A percentile compares a stretch with the other conserved stretches of the same genome.
phyloP scores from a whole-genome alignment of 1,140 invertebrate genomes.

The Platyscapa corneri region DNA sequence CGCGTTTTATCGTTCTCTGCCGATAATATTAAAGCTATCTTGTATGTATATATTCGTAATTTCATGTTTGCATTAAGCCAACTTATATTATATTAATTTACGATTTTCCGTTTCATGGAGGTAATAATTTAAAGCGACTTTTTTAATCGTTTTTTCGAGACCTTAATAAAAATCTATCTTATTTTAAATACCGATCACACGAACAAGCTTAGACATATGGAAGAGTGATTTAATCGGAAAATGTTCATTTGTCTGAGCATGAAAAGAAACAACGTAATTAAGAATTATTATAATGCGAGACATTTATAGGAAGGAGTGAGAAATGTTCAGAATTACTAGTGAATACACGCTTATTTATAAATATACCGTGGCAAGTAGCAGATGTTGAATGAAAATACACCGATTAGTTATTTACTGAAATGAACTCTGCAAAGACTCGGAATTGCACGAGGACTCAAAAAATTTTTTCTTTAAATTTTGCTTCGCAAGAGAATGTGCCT shows the following conservation, averaged over 20 bases:
- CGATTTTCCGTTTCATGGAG: not conserved
- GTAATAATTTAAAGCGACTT: not conserved
- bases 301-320: not conserved
- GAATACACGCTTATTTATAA: not conserved
- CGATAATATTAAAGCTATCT: not conserved
- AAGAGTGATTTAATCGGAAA: not conserved
- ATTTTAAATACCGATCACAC: not conserved
- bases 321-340: not conserved
- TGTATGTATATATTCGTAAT: not conserved
- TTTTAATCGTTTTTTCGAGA: not conserved
- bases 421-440: not conserved
- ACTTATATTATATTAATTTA: slow-evolving; percentile 18
- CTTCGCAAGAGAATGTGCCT: not conserved
- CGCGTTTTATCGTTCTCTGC: not conserved
- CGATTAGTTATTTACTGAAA: not conserved
- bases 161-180: not conserved
- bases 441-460: not conserved
- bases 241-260: not conserved
- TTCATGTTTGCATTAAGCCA: not conserved
- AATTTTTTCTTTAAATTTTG: not conserved
- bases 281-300: not conserved
- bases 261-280: not conserved
- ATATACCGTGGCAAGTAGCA: not conserved
- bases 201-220: too few relatives aligned
- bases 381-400: not conserved